Conservation (phyloP, 2,888 invertebrate genomes). For the Limnephilus marmoratus region DNA sequence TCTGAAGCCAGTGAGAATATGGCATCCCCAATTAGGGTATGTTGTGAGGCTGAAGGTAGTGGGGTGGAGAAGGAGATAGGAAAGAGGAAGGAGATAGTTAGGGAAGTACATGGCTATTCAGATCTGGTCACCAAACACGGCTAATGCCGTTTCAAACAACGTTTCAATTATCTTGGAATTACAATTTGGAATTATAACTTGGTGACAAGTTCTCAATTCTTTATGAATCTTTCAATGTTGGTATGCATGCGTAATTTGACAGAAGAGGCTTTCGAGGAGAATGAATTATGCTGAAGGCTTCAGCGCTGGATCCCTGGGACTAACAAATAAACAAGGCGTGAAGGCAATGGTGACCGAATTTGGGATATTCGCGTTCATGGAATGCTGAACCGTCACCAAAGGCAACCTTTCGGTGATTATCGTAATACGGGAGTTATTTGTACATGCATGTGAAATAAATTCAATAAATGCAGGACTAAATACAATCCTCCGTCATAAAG, state of each 20-base stretch:
- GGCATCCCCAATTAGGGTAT: too few relatives aligned
- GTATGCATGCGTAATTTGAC: constrained; percentile 12
- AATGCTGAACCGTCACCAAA: background rate
- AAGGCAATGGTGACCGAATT: background rate
- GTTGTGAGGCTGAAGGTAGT: too few relatives aligned
- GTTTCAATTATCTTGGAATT: too few relatives aligned
- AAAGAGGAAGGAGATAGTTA: too few relatives aligned
- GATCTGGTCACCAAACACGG: too few relatives aligned
- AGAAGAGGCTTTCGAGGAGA: constrained; percentile 12
- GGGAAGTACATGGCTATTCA: too few relatives aligned
- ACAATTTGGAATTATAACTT: too few relatives aligned
- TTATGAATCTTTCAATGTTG: background rate
- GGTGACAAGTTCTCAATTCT: background rate
- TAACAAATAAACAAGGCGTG: constrained; percentile 1
- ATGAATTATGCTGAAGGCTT: background rate
- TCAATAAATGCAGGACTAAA: background rate
- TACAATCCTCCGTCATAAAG: background rate
- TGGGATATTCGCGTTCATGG: background rate
- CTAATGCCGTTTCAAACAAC: too few relatives aligned
- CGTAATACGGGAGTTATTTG: background rate
- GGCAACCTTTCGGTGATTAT: background rate
- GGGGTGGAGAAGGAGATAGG: too few relatives aligned
- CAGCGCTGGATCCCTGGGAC: background rate
- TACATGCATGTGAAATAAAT: background rate
- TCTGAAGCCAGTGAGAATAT: too few relatives aligned